A percentile compares a stretch with the other conserved stretches of the same genome.
phyloP scores from a whole-genome alignment of 2,797 vertebrate species.

The Percopsis omiscomaycus region DNA sequence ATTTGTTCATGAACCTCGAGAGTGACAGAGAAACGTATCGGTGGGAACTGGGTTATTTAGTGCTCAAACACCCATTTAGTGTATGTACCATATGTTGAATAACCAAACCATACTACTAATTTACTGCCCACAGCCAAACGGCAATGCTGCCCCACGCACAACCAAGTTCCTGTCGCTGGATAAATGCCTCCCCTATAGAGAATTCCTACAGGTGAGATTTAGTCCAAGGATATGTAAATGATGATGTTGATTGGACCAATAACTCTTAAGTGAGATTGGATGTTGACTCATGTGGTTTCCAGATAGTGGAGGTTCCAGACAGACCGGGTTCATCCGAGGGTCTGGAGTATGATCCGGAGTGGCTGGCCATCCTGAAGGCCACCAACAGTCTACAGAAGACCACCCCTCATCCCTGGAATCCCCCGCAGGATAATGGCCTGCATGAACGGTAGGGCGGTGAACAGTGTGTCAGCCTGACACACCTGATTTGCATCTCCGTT shows the following conservation, averaged over 20 bases:
- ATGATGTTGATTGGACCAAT: neutral
- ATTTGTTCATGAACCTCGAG: no score
- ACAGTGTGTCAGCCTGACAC: no score
- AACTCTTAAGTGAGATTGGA: neutral
- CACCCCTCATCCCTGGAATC: constrained; percentile 83
- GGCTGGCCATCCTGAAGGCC: constrained; percentile 91
- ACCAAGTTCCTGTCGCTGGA: constrained; percentile 97
- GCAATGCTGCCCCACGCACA: constrained; percentile 79
- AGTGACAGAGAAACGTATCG: no score
- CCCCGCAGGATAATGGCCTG: constrained; percentile 90
- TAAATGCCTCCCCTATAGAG: constrained; percentile 93
- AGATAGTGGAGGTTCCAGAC: constrained; percentile 92
- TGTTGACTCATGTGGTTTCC: constrained; percentile 22
- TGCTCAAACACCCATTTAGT: neutral
- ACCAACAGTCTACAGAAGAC: constrained; percentile 85
- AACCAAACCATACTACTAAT: neutral
- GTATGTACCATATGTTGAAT: neutral
- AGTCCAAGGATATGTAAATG: neutral
- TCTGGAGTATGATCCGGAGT: constrained; percentile 93
- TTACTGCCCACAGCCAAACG: constrained; percentile 66
- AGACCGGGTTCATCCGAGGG: constrained; percentile 81
- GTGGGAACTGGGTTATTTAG: no score
- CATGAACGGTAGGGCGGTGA: constrained; percentile 79
- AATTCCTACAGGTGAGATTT: constrained; percentile 91
- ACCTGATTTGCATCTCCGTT: neutral